Evolutionary conservation across 1,140 invertebrate genomes (phyloP), one percentile per base, ranked within the genome.

Genomic region (Lutraria rhynchaena): DNA sequence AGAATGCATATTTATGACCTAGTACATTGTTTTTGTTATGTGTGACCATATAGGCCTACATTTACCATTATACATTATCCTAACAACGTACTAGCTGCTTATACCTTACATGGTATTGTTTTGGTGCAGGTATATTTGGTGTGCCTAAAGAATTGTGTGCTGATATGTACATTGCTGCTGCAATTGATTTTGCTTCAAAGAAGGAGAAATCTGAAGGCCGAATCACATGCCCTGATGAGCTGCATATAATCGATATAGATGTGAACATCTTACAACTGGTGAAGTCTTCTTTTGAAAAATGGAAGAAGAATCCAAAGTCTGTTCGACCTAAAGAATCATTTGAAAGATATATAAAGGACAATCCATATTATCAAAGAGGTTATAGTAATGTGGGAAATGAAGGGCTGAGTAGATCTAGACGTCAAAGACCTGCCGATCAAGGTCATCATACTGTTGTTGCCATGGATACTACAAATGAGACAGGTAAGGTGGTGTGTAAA

Each of bases 191-290:
- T 65, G 37, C 37, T 15, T n/a, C n/a, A n/a, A 70, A 70, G 44
- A 53, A 71, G 7, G 24, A 44, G 9, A 13, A 22, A 9, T 24
- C 7, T 15, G 17, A 19, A 27, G 35, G 41, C 3, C 15, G 22
- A 2, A 17, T 22, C 31, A 33, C 1, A 3, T 55, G 33, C 44
- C 60, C 84, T 0, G 55, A 3, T 22, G 76, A 85, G 58, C 27
- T 86, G 31, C 73, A 83, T 58, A 82, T 86, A 69, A 83, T 85
- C 46, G 85, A 86, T 69, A 41, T 83, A 9, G 75, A 77, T 44
- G 29, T 13, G 7, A 41, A 31, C 4, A 77, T 77, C 27, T 29
- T 77, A 24, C 7, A 77, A 7, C 7, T 55, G 24, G 51, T 77
- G 22, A 55, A 67, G 31, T 33, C 19, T 4, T 77, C 75, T 13